phyloP scores from a whole-genome alignment of 2,888 invertebrate genomes.

The Quadroppia sp. region DNA sequence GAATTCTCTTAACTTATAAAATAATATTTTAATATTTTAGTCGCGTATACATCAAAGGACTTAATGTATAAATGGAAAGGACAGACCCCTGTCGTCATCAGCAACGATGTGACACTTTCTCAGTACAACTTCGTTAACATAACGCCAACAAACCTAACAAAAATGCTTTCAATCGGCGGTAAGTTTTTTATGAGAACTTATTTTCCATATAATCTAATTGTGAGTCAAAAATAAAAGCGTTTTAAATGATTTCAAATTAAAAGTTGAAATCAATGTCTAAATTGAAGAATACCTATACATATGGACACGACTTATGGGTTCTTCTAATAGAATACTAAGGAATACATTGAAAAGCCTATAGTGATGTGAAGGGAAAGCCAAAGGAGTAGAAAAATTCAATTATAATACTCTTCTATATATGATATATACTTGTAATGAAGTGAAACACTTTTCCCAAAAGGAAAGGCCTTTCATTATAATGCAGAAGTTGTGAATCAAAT shows the following conservation, averaged over 20 bases:
- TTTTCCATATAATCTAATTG: background rate
- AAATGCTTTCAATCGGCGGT: background rate
- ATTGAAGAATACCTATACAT: too few relatives aligned
- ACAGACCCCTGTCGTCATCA: conserved; percentile 75
- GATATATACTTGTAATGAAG: background rate
- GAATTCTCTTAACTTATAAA: too few relatives aligned
- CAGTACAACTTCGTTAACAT: conserved; percentile 89
- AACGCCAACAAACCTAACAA: conserved; percentile 75
- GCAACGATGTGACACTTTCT: conserved; percentile 83
- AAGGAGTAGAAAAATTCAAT: too few relatives aligned
- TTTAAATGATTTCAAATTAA: too few relatives aligned
- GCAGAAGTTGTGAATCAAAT: background rate
- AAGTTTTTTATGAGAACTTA: background rate
- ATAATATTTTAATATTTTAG: conserved; percentile 56
- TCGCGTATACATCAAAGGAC: conserved; percentile 80
- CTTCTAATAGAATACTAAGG: too few relatives aligned
- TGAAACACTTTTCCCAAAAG: conserved; percentile 16
- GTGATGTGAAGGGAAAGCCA: too few relatives aligned
- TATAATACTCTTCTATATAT: too few relatives aligned
- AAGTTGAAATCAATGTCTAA: too few relatives aligned
- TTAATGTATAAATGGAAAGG: conserved; percentile 82
- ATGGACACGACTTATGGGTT: too few relatives aligned
- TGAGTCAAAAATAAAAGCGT: too few relatives aligned
- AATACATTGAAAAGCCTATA: background rate
- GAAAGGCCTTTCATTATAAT: background rate